Evolutionary conservation across 2,113 vertebrate genomes (phyloP).

Genomic region (Synodontis membranacea): DNA sequence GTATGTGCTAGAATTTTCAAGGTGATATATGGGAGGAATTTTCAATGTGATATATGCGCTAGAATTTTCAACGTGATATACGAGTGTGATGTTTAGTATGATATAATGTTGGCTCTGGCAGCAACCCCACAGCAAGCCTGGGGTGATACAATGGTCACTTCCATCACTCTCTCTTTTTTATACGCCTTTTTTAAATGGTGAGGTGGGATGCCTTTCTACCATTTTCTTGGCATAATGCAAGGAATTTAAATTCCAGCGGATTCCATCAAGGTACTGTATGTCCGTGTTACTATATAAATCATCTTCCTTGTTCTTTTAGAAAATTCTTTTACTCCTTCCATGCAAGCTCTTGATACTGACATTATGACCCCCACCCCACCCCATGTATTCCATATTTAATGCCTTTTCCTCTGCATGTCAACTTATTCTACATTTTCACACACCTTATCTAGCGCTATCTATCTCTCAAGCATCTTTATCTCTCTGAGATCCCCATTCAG

Average conservation of each 20-base stretch:
- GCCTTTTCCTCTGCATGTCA: not conserved
- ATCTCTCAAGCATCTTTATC: constrained; percentile 8
- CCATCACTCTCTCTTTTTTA: constrained; percentile 1
- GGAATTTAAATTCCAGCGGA: not conserved
- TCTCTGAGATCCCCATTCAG: constrained; percentile 30
- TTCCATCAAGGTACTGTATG: not conserved
- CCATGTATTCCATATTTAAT: not conserved
- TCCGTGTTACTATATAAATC: not conserved
- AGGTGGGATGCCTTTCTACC: not conserved
- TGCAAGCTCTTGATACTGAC: not conserved
- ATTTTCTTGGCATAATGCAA: constrained; percentile 35
- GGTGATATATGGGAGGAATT: too few relatives aligned
- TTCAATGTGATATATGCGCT: too few relatives aligned
- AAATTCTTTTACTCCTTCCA: not conserved
- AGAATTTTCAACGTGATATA: constrained; percentile 32
- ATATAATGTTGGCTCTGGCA: constrained; percentile 56
- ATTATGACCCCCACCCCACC: not conserved
- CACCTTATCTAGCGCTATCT: not conserved
- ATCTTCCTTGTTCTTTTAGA: not conserved
- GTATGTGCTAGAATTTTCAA: too few relatives aligned
- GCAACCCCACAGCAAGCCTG: not conserved
- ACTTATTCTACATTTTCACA: not conserved
- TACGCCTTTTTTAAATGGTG: not conserved
- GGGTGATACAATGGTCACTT: constrained; percentile 45
- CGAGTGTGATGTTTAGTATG: constrained; percentile 28